A percentile compares a stretch with the other conserved stretches of the same genome.
Evolutionary conservation across 1,140 invertebrate genomes (phyloP).

Genomic region (Anastatus disparis): DNA sequence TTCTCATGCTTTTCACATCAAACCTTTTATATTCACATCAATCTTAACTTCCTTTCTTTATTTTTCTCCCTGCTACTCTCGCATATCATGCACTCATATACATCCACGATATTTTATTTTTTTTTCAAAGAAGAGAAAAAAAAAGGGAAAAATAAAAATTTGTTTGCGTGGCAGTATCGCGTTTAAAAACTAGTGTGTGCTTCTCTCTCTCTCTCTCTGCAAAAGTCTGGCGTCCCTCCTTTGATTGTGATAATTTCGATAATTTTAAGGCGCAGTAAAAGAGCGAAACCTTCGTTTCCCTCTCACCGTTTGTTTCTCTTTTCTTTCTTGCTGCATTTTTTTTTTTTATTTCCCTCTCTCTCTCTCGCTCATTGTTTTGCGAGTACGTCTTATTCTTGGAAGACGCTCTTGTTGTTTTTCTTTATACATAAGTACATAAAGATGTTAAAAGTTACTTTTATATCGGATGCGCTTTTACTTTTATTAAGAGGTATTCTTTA

Average conservation of each 20-base stretch:
- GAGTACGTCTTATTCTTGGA: slow-evolving; percentile 10
- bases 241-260: slow-evolving; percentile 38
- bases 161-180: background rate
- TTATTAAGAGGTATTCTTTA: slow-evolving; percentile 9
- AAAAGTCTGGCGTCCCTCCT: background rate
- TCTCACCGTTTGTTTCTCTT: background rate
- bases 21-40: slow-evolving; percentile 17
- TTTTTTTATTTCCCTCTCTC: background rate
- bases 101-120: no score
- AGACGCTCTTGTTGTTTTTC: background rate
- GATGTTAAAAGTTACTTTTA: background rate
- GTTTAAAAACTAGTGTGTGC: background rate
- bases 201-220: background rate
- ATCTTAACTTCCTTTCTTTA: slow-evolving; percentile 26
- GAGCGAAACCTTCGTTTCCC: background rate
- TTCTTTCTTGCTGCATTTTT: background rate
- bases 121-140: no score
- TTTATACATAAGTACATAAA: background rate
- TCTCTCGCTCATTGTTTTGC: slow-evolving; percentile 24
- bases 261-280: slow-evolving; percentile 37
- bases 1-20: background rate
- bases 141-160: background rate
- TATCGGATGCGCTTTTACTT: slow-evolving; percentile 22
- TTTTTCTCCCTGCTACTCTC: background rate
- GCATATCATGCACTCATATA: background rate